Evolutionary conservation across 2,797 vertebrate species (phyloP).

Genomic region (Ctenopoma multispine): DNA sequence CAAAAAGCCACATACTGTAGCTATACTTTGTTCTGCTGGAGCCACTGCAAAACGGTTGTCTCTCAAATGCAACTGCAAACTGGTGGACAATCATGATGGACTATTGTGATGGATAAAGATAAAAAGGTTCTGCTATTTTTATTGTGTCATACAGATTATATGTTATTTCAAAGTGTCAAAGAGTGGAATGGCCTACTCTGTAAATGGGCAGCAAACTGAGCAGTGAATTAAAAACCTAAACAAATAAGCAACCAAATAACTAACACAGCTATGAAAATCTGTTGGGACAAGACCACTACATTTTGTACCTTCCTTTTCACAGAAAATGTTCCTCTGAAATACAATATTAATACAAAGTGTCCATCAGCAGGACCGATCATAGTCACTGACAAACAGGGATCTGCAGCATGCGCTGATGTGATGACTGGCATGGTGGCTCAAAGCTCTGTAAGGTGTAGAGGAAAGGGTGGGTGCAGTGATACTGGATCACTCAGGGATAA

Average conservation of each 20-base stretch:
- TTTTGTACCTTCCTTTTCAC: neutral
- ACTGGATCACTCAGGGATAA: slow-evolving; percentile 46
- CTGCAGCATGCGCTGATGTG: slow-evolving; percentile 8
- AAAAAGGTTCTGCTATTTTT: too few species aligned
- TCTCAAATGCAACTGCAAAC: neutral
- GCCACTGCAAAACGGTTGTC: neutral
- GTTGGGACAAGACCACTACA: neutral
- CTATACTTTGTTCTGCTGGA: neutral
- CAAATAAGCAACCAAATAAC: neutral
- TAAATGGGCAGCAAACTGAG: slow-evolving; percentile 1
- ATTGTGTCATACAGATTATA: neutral
- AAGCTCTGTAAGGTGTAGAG: slow-evolving; percentile 28
- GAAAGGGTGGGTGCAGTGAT: slow-evolving; percentile 31
- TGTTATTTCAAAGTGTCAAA: slow-evolving; percentile 4
- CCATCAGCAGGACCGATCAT: slow-evolving; percentile 15
- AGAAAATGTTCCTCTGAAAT: neutral
- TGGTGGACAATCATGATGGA: neutral
- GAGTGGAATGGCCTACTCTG: neutral
- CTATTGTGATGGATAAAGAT: too few species aligned
- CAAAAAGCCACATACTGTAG: neutral
- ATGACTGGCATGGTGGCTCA: slow-evolving; percentile 34
- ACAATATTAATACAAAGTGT: slow-evolving; percentile 12
- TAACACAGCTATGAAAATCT: neutral
- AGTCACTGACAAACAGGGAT: slow-evolving; percentile 28
- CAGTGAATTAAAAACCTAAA: neutral